Percentiles rank a stretch among this genome's conserved stretches.
Evolutionary conservation across 1,140 invertebrate species (phyloP).

Genomic region (Leptinotarsa defecta): DNA sequence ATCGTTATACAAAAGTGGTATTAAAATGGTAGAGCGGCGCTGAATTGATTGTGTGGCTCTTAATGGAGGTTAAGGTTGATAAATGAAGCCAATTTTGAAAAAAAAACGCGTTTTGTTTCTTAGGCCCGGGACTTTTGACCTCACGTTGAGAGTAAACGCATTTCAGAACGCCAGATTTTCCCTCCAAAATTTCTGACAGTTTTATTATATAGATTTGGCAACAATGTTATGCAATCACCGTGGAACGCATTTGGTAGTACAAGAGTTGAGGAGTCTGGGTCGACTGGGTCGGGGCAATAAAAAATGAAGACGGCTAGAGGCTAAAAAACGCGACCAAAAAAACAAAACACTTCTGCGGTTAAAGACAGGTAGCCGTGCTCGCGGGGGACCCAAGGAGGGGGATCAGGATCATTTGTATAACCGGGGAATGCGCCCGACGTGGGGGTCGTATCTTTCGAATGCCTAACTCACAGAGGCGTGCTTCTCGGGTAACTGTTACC

Average conservation of each 20-base stretch:
- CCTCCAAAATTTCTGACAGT: too few species aligned
- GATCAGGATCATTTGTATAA: constrained; percentile 53
- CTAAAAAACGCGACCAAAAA: constrained; percentile 46
- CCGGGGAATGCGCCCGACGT: constrained; percentile 50
- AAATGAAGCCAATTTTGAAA: too few species aligned
- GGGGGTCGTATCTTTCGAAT: constrained; percentile 35
- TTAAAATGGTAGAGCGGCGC: too few species aligned
- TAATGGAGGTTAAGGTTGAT: too few species aligned
- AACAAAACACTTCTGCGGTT: constrained; percentile 44
- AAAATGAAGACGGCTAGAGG: constrained; percentile 41
- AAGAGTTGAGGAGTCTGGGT: constrained; percentile 28
- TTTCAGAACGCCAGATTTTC: too few species aligned
- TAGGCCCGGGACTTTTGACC: too few species aligned
- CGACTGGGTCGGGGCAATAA: constrained; percentile 41
- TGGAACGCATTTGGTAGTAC: constrained; percentile 25
- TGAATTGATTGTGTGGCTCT: too few species aligned
- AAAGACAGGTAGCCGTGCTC: constrained; percentile 51
- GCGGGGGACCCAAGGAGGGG: constrained; percentile 32
- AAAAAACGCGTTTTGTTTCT: too few species aligned
- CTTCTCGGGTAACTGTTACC: too few species aligned
- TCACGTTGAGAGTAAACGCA: too few species aligned
- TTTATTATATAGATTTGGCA: not conserved
- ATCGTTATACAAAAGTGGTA: too few species aligned
- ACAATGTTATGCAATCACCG: not conserved
- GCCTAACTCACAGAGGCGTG: constrained; percentile 22